Percentiles rank a stretch among this genome's conserved stretches.
Evolutionary conservation across 2,797 vertebrate genomes (phyloP).

Genomic region (Parauchenoglanis ngamensis): DNA sequence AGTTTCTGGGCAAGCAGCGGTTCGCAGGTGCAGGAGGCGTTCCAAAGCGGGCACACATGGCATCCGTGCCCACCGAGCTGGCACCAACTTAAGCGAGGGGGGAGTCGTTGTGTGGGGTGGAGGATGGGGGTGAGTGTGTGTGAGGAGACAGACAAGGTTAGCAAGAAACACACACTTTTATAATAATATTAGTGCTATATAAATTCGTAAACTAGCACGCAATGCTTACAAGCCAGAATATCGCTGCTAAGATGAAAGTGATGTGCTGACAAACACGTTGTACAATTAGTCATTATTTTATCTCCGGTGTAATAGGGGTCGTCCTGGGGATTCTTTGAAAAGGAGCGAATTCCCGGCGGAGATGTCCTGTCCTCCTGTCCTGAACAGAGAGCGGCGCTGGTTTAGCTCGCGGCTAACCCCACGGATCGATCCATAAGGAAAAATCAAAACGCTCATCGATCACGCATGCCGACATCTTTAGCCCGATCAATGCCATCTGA

Average conservation of each 20-base stretch:
- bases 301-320: background rate
- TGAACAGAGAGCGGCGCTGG: conserved; percentile 48
- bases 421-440: conserved; percentile 47
- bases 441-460: conserved; percentile 45
- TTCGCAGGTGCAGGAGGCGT: conserved; percentile 50
- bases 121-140: conserved; percentile 9
- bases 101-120: background rate
- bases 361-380: conserved; percentile 14
- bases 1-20: conserved; percentile 48
- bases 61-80: conserved; percentile 46
- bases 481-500: conserved; percentile 38
- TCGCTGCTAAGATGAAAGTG: background rate
- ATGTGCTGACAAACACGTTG: background rate
- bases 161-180: background rate
- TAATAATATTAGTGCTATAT: background rate
- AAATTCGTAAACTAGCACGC: background rate
- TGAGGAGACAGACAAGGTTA: conserved; percentile 35
- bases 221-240: no score
- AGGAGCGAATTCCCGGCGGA: background rate
- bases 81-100: conserved; percentile 28
- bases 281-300: background rate
- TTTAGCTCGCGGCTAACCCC: conserved; percentile 19
- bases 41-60: conserved; percentile 48
- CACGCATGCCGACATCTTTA: conserved; percentile 28
- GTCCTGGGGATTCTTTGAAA: conserved; percentile 3